These are phyloP conservation scores for Colossoma macropomum DNA, from an alignment of 2,113 vertebrate genomes.

Conservation along the genomic window DNA sequence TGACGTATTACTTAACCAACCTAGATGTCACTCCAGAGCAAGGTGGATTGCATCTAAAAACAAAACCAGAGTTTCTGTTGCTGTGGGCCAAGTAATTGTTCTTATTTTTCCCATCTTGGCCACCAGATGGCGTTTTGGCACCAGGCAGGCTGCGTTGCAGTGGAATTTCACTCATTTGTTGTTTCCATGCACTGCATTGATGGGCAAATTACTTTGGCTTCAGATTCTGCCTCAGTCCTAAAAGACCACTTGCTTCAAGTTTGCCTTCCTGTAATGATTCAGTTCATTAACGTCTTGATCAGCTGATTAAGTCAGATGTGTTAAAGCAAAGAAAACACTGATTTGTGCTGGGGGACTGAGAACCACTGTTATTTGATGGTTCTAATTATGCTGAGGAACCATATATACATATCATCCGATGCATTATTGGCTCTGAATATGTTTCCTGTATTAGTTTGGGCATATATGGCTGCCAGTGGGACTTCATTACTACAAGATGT, in stretches of 20 bases:
- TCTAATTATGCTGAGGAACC: not conserved
- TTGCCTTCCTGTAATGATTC: not conserved
- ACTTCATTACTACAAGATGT: no score
- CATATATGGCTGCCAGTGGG: no score
- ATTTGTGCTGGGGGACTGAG: not conserved
- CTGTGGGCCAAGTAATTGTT: not conserved
- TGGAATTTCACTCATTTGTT: not conserved
- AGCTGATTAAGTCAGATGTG: not conserved
- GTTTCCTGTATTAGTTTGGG: no score
- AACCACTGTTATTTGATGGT: not conserved
- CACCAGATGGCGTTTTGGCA: conserved; percentile 37
- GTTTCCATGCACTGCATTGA: not conserved
- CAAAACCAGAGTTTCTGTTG: not conserved
- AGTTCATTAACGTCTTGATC: not conserved
- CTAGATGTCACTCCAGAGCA: no score
- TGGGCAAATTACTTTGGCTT: not conserved
- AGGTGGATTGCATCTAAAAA: no score
- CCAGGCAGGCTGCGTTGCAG: not conserved
- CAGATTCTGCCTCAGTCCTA: not conserved
- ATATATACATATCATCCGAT: not conserved
- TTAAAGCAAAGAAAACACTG: not conserved
- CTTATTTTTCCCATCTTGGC: not conserved
- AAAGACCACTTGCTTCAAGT: not conserved
- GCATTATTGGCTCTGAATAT: no score
- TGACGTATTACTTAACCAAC: no score